A percentile compares a stretch with the other conserved stretches of the same genome.
These are phyloP conservation scores for Caenorhabditis virilis DNA, from an alignment of 2,888 invertebrate genomes.

Conservation along the genomic window DNA sequence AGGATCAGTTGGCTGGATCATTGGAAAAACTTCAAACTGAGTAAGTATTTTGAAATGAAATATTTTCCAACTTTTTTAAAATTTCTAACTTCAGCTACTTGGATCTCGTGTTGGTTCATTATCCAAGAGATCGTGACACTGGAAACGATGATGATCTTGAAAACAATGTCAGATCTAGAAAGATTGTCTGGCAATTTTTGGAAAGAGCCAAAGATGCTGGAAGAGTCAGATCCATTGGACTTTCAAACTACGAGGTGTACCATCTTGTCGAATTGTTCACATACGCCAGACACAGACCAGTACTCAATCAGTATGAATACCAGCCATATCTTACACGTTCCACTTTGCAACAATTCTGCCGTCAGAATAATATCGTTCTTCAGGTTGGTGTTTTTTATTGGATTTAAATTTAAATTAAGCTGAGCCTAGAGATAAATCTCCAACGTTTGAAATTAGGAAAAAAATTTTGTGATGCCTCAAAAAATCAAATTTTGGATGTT, in stretches of 20 bases:
- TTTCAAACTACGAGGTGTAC: conserved; percentile 79
- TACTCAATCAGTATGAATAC: conserved; percentile 68
- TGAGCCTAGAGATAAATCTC: too few relatives aligned
- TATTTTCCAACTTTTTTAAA: not conserved
- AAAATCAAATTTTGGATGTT: too few relatives aligned
- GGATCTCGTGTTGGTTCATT: conserved; percentile 42
- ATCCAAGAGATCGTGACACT: conserved; percentile 30
- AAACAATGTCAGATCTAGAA: conserved; percentile 68
- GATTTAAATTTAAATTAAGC: not conserved
- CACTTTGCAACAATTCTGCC: conserved; percentile 60
- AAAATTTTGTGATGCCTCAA: too few relatives aligned
- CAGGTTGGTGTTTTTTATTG: conserved; percentile 19
- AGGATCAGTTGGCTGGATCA: conserved; percentile 31
- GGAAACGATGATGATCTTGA: conserved; percentile 12
- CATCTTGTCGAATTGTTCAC: conserved; percentile 76
- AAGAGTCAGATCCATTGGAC: conserved; percentile 77
- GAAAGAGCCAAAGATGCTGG: conserved; percentile 73
- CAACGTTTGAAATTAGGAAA: too few relatives aligned
- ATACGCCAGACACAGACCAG: conserved; percentile 44
- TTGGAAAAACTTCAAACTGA: conserved; percentile 36
- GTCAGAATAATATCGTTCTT: conserved; percentile 67
- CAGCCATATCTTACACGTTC: conserved; percentile 69
- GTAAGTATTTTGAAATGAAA: not conserved
- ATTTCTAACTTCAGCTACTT: conserved; percentile 24
- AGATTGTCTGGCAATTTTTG: conserved; percentile 77